Base-by-base conservation (phyloP, 1,140 invertebrate genomes). In the Araneus ventricosus region DNA sequence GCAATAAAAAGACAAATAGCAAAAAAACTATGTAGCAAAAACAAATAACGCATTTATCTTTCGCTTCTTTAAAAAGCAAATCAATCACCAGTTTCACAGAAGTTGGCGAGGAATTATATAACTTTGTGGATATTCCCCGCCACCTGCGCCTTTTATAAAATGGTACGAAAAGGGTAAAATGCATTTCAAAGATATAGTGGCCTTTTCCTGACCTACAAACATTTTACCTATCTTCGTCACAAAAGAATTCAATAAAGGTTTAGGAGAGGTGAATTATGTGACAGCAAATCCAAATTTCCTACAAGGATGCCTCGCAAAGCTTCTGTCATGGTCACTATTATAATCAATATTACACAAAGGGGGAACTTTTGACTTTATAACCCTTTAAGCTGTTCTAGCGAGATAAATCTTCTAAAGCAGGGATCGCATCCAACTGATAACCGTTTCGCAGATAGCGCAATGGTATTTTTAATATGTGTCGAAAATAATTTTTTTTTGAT, bases 201-300 rank as follows among this genome's bases (percentile, higher is more conserved):
- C 17, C 30, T 75, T 75, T 75, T 20, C 4, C 70, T 34, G 30
- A 17, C 70, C 27, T 20, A 37, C 30, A 75, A 75, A 37, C 70
- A 20, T 75, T 57, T 34, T 57, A 22, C n/a, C n/a, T 86, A 75
- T 34, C 34, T 37, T 34, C 70, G 17, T 30, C 84, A 61, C 52
- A 86, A 45, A 86, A 45, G 84, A 86, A 86, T 86, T 61, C 84
- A 86, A 86, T 86, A 86, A 86, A 27, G 52, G 45, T 27, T 86
- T 61, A 37, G 45, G 10, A 63, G 52, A n/a, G 84, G 30, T 86
- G 84, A 86, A 34, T 86, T 86, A 86, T 86, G 45, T 17, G 84
- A 61, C 84, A 61, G 52, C 45, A 30, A 14, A 61, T 61, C n/a
- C 45, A 86, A 37, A 86, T 61, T 86, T 86, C 84, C 34, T 20